These are phyloP conservation scores for human DNA, from an alignment of 2,113 vertebrate species.

Conservation along the genomic window DNA sequence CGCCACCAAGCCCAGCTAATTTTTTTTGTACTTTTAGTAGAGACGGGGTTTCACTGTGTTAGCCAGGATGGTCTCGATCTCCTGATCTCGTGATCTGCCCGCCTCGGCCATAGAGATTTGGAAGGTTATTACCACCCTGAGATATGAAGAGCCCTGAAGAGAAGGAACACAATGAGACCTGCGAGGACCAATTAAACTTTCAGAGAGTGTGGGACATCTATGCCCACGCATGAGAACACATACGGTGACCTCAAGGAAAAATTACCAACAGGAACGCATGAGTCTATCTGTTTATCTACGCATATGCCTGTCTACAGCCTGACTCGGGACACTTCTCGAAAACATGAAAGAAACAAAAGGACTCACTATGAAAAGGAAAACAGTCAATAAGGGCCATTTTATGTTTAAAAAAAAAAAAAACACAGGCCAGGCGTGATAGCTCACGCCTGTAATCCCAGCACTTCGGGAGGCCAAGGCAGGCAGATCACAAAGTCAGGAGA, in stretches of 20 bases:
- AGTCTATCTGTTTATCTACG: not conserved
- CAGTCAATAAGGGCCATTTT: not conserved
- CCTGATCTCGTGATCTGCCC: too few species aligned
- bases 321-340: not conserved
- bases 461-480: too few species aligned
- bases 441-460: too few species aligned
- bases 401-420: too few species aligned
- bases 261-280: not conserved
- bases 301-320: accelerated
- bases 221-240: not conserved
- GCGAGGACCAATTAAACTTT: not conserved
- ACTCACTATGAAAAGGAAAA: not conserved
- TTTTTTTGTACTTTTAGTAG: too few species aligned
- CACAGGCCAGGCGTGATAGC: too few species aligned
- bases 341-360: not conserved
- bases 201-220: not conserved
- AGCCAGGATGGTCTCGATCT: too few species aligned
- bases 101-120: not conserved
- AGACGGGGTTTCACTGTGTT: too few species aligned
- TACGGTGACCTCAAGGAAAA: not conserved
- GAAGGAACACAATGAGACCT: accelerated
- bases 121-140: not conserved
- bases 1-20: accelerated
- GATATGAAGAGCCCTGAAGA: not conserved
- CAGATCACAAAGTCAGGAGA: too few species aligned